These are phyloP conservation scores for Pan troglodytes DNA, from an alignment of 2,113 vertebrate species.

Conservation along the genomic window NHGRI_mPanTro3-v2.1_pri NC_072416.2:26037501-26038000, in stretches of 20 bases:
- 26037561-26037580: too few species aligned
- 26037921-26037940: neutral
- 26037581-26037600: too few species aligned
- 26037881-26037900: neutral
- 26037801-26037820: neutral
- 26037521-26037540: too few species aligned
- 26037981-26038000: neutral
- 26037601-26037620: too few species aligned
- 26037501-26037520: too few species aligned
- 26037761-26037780: neutral
- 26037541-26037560: too few species aligned
- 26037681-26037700: neutral
- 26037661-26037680: neutral
- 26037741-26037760: neutral
- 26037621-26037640: too few species aligned
- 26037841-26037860: conserved; percentile 5
- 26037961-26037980: neutral
- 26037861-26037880: neutral
- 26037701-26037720: neutral
- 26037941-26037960: neutral
- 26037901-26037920: neutral
- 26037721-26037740: neutral
- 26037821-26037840: conserved; percentile 23
- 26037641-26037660: too few species aligned
- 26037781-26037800: conserved; percentile 9